phyloP scores from a whole-genome alignment of 2,113 vertebrate species.

The Bubalus kerabau region DNA sequence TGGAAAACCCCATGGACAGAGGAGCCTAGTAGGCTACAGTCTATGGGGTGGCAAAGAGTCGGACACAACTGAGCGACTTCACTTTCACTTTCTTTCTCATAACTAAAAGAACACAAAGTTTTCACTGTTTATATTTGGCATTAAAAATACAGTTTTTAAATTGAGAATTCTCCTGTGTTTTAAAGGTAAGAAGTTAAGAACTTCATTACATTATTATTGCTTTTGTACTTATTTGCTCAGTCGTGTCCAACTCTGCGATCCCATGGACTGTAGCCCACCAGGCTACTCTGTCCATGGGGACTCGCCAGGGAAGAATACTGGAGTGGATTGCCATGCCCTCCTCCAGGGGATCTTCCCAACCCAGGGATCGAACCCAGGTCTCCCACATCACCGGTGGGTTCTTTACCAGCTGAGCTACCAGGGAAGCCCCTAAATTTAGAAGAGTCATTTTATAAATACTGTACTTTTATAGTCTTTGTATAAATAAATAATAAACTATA shows the following conservation, averaged over 20 bases:
- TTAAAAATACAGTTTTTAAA: constrained; percentile 12
- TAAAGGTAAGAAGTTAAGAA: constrained; percentile 10
- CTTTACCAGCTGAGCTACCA: not conserved
- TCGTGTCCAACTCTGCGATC: not conserved
- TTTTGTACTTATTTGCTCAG: not conserved
- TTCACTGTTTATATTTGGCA: constrained; percentile 7
- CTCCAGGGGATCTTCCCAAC: not conserved
- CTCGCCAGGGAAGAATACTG: not conserved
- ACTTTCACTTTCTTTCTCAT: not conserved
- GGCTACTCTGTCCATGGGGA: not conserved
- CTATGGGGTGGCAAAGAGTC: not conserved
- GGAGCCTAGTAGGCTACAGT: not conserved
- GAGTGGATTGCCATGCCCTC: not conserved
- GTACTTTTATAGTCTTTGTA: not conserved
- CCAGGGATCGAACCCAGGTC: not conserved
- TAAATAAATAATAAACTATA: constrained; percentile 25
- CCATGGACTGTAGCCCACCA: not conserved
- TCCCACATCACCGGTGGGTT: rapidly evolving
- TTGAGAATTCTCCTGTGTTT: not conserved
- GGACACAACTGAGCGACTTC: not conserved
- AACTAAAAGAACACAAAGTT: constrained; percentile 5
- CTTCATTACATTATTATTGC: not conserved
- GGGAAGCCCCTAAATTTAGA: not conserved
- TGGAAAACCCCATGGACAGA: not conserved
- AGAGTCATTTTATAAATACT: constrained; percentile 29